Evolutionary conservation across 2,888 invertebrate genomes (phyloP), one percentile per base, ranked within the genome.

Genomic region (Poecilus cupreus): DNA sequence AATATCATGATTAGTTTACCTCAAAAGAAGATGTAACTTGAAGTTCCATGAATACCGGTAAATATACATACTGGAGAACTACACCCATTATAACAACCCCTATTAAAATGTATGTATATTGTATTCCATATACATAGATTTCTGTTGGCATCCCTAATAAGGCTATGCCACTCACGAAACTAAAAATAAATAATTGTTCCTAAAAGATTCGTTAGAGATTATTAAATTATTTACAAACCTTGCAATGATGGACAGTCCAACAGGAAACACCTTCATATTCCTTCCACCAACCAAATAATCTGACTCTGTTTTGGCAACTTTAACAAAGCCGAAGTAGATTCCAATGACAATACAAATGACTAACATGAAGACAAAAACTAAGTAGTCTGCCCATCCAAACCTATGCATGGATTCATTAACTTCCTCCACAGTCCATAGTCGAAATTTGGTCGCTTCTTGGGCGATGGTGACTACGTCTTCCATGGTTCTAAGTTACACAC

Each of bases 191-290:
- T 0, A 96, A 95, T n/a, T n/a, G n/a, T n/a, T n/a, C n/a, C n/a
- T n/a, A n/a, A n/a, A n/a, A n/a, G n/a, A n/a, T n/a, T n/a, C n/a
- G n/a, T n/a, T n/a, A n/a, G n/a, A n/a, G 83, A 96, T 95, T 1
- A 32, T 60, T 72, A 24, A 54, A 80, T 5, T 49, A 22, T 13
- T 5, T 46, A 32, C 32, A 32, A 87, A 94, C 95, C 94, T 96
- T 75, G 97, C 96, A 82, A 97, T 93, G 39, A 97, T 91, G 0
- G 96, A 97, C 92, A 97, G 92, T 32, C 96, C 92, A 77, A 97
- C 94, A 2, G 97, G 97, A 87, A 97, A 91, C 16, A 94, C 93
- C 86, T 93, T 92, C 96, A 97, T 96, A 85, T 93, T 94, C 84
- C 96, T 91, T 79, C 95, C 95, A 20, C 96, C 96, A 80, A 96